A percentile compares a stretch with the other conserved stretches of the same genome.
These are phyloP conservation scores for Dolichallabes microphthalmus DNA, from an alignment of 2,113 vertebrate genomes.

Conservation along the genomic window DNA sequence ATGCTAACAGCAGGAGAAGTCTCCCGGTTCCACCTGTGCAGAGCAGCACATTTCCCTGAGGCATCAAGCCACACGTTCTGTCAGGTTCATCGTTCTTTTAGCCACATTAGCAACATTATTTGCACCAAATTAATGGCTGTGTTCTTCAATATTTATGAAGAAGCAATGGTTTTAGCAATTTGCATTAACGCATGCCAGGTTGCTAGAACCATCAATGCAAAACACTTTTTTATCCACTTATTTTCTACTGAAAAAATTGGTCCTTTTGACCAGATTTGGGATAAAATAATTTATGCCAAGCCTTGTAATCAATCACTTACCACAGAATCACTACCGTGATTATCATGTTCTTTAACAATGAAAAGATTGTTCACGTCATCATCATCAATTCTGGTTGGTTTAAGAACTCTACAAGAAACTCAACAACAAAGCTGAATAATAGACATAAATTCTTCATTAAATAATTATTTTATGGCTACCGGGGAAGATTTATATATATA, in stretches of 20 bases:
- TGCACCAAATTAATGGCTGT: constrained; percentile 31
- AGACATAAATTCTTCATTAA: not conserved
- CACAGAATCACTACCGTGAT: not conserved
- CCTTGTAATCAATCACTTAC: not conserved
- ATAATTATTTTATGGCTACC: not conserved
- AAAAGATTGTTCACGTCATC: not conserved
- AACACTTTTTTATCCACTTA: not conserved
- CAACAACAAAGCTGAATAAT: not conserved
- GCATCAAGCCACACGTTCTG: constrained; percentile 2
- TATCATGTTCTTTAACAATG: not conserved
- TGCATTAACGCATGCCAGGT: constrained; percentile 18
- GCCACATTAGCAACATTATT: constrained; percentile 34
- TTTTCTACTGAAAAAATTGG: not conserved
- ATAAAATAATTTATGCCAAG: not conserved
- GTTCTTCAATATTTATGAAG: constrained; percentile 34
- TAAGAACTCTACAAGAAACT: not conserved
- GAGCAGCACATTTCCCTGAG: constrained; percentile 22
- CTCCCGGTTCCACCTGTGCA: constrained; percentile 25
- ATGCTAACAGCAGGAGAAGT: constrained; percentile 35
- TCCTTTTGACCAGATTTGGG: not conserved
- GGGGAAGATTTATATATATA: not conserved
- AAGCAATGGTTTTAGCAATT: constrained; percentile 10
- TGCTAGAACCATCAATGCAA: not conserved
- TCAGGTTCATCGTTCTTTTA: constrained; percentile 33
- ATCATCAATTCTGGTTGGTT: not conserved